These are phyloP conservation scores for Urechis unicinctus DNA, from an alignment of 2,888 invertebrate species.

Conservation along the genomic window DNA sequence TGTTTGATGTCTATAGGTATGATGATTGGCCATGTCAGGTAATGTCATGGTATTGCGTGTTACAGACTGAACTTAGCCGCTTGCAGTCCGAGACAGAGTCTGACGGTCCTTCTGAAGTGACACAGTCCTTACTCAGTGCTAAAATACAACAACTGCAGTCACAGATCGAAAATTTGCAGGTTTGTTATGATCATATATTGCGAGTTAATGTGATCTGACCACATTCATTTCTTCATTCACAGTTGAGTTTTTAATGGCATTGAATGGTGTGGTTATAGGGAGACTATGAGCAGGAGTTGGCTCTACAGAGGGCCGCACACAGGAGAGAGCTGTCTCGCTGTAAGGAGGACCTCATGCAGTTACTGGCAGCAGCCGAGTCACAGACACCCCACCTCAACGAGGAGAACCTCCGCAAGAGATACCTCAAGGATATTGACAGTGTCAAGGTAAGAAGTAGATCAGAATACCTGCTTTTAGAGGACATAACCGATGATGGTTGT, in stretches of 20 bases:
- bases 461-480: no score
- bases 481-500: no score
- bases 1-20: no score
- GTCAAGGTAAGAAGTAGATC: constrained; percentile 25
- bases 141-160: constrained; percentile 13
- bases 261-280: constrained; percentile 9
- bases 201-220: not conserved
- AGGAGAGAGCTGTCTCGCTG: constrained; percentile 19
- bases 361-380: constrained; percentile 19
- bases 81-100: no score
- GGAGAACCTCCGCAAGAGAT: constrained; percentile 18
- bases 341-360: constrained; percentile 20
- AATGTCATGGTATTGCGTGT: no score
- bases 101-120: no score
- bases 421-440: constrained; percentile 21
- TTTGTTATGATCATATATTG: not conserved
- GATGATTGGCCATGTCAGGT: no score
- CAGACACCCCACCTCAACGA: constrained; percentile 20
- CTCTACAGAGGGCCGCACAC: constrained; percentile 18
- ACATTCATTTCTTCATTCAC: not conserved
- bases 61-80: no score
- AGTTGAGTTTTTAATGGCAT: not conserved
- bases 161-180: constrained; percentile 21
- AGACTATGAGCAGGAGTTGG: constrained; percentile 24
- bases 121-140: no score